These are phyloP conservation scores for Hippocampus guttulatus DNA, from an alignment of 2,113 vertebrate genomes.

Conservation along the genomic window DNA sequence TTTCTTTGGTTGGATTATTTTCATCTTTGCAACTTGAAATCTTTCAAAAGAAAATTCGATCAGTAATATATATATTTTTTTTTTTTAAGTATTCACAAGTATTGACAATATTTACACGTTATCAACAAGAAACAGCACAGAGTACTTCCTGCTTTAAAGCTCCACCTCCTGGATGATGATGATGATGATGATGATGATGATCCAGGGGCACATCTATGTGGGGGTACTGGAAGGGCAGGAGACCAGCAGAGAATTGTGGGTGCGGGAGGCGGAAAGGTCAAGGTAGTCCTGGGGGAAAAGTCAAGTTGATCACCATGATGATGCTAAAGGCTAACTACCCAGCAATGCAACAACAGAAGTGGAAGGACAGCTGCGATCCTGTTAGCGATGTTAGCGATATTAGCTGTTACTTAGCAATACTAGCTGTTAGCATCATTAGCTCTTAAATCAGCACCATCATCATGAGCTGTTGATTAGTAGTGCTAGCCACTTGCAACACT, in stretches of 20 bases:
- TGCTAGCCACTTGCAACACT: background rate
- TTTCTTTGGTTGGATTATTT: too few species aligned
- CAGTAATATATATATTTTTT: too few species aligned
- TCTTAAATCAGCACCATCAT: too few species aligned
- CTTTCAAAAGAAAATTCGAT: background rate
- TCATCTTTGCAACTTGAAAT: too few species aligned
- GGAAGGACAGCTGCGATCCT: background rate
- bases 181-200: conserved; percentile 70
- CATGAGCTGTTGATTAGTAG: background rate
- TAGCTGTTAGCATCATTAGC: background rate
- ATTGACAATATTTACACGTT: conserved; percentile 52
- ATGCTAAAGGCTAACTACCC: background rate
- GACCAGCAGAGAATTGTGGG: conserved; percentile 80
- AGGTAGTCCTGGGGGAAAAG: conserved; percentile 80
- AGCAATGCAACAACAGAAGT: background rate
- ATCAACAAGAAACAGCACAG: conserved; percentile 21
- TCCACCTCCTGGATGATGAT: conserved; percentile 61
- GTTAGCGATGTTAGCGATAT: background rate
- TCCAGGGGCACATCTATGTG: conserved; percentile 39
- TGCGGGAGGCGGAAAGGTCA: conserved; percentile 80
- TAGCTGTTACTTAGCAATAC: background rate
- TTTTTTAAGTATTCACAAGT: conserved; percentile 7
- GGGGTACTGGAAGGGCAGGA: conserved; percentile 72
- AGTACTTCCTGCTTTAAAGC: background rate
- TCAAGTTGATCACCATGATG: background rate